Evolutionary conservation across 2,113 vertebrate species (phyloP).

Genomic region (Ptilonorhynchus violaceus): DNA sequence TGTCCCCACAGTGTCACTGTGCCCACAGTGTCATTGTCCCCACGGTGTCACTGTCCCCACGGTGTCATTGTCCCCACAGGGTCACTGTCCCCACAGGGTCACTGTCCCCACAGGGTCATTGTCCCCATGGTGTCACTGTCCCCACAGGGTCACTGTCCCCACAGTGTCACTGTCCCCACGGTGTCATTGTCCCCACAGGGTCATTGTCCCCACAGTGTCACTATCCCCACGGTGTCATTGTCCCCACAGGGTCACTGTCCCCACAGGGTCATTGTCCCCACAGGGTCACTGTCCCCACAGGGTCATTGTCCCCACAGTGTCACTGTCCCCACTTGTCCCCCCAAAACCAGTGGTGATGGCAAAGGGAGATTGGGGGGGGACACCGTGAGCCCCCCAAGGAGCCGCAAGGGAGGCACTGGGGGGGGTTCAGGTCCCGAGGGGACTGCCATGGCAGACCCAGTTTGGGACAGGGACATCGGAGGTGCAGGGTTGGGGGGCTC

Average conservation of each 20-base stretch:
- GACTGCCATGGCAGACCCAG: rapidly evolving
- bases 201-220: not conserved
- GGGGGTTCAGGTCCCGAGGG: not conserved
- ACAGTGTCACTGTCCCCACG: rapidly evolving
- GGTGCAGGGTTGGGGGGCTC: not conserved
- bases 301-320: not conserved
- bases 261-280: rapidly evolving
- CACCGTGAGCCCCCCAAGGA: not conserved
- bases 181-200: not conserved
- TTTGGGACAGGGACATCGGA: not conserved
- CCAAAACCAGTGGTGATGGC: not conserved
- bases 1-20: not conserved
- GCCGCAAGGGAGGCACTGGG: not conserved
- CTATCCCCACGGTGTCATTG: not conserved
- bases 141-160: not conserved
- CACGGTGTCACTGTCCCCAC: not conserved
- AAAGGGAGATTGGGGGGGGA: not conserved
- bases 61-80: not conserved
- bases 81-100: no score
- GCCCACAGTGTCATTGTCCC: not conserved
- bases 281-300: rapidly evolving
- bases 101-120: not conserved
- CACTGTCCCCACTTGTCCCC: not conserved
- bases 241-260: not conserved
- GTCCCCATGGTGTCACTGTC: not conserved